These are phyloP conservation scores for Drosophila sechellia DNA, from an alignment of 1,140 invertebrate species.

Conservation along the genomic window DNA sequence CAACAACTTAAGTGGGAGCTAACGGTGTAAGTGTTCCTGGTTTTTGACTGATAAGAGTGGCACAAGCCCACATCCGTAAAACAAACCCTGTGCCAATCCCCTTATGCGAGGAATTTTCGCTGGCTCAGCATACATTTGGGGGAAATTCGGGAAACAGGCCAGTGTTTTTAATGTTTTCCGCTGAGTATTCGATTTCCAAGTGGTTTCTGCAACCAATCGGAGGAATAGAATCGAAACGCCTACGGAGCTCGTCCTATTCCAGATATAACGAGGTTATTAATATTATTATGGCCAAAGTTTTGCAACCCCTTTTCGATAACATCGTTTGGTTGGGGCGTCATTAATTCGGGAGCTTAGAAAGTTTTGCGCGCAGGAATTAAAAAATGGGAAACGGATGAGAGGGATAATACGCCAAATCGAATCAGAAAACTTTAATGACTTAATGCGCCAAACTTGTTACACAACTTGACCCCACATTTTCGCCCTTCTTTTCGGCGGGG, in stretches of 20 bases:
- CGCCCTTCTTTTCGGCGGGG: neutral
- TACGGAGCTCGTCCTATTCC: constrained; percentile 2
- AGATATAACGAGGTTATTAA: constrained; percentile 30
- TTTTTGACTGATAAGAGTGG: constrained; percentile 40
- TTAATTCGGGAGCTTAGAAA: constrained; percentile 63
- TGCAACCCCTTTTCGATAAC: neutral
- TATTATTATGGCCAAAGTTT: constrained; percentile 34
- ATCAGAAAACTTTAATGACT: constrained; percentile 78
- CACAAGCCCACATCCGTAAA: constrained; percentile 4
- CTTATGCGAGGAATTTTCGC: constrained; percentile 20
- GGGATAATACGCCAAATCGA: constrained; percentile 51
- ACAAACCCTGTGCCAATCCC: constrained; percentile 9
- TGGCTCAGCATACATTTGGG: constrained; percentile 19
- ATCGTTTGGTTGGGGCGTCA: constrained; percentile 17
- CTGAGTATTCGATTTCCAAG: constrained; percentile 5
- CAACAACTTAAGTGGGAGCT: neutral
- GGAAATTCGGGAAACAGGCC: neutral
- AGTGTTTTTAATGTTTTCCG: constrained; percentile 17
- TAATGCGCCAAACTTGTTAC: constrained; percentile 69
- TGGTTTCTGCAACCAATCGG: constrained; percentile 37
- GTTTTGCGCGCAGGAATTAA: neutral
- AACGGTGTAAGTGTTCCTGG: neutral
- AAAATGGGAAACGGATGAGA: constrained; percentile 22
- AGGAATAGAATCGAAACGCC: constrained; percentile 23
- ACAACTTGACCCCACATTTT: constrained; percentile 41